These are phyloP conservation scores for Saimiri boliviensis DNA, from an alignment of 2,113 vertebrate species.

Conservation along the genomic window DNA sequence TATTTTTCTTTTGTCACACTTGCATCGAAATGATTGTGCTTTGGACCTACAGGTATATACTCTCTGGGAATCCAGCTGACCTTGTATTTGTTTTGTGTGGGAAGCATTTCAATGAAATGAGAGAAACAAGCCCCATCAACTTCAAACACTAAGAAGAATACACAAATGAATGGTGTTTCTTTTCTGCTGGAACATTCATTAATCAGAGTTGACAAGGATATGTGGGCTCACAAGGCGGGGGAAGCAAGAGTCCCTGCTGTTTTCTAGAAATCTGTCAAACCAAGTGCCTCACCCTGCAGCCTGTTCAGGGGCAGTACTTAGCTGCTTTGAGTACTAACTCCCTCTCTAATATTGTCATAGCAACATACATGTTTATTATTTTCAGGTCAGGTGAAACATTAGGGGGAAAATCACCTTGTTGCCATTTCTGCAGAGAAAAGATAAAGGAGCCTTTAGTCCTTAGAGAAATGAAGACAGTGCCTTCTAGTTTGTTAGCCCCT, in stretches of 20 bases:
- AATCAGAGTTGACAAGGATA: slow-evolving; percentile 61
- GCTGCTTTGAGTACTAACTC: slow-evolving; percentile 32
- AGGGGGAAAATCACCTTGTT: slow-evolving; percentile 20
- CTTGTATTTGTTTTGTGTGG: slow-evolving; percentile 46
- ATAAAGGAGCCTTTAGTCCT: background rate
- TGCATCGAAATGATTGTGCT: background rate
- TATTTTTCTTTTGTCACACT: slow-evolving; percentile 32
- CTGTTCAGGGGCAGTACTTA: background rate
- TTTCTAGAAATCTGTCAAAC: slow-evolving; percentile 40
- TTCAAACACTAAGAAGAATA: slow-evolving; percentile 46
- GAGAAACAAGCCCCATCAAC: slow-evolving; percentile 51
- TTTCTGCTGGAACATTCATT: slow-evolving; percentile 59
- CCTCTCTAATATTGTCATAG: slow-evolving; percentile 53
- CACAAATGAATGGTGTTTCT: slow-evolving; percentile 35
- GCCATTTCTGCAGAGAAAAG: background rate
- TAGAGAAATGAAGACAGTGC: background rate
- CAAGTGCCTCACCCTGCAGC: background rate
- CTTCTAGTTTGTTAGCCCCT: background rate
- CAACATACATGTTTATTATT: background rate
- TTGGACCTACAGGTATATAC: background rate
- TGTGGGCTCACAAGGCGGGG: background rate
- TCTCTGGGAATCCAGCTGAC: slow-evolving; percentile 25
- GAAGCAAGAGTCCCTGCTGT: slow-evolving; percentile 41
- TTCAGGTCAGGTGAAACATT: background rate
- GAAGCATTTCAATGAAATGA: slow-evolving; percentile 58